Evolutionary conservation across 2,113 vertebrate species (phyloP).

Genomic region (Sardina pilchardus): DNA sequence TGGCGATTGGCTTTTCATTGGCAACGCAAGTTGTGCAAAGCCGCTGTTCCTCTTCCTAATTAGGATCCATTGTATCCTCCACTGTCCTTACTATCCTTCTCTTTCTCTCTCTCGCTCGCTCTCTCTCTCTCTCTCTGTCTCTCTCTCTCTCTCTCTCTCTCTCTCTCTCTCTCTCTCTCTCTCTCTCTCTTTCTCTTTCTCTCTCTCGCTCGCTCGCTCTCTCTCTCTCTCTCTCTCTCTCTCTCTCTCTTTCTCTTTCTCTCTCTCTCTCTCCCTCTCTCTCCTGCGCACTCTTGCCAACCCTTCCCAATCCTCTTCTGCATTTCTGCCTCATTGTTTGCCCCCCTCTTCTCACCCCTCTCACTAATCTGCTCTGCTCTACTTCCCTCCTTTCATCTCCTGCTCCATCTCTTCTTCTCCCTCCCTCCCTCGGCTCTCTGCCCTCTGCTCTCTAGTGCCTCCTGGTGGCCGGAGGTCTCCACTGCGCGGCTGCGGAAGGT

Average conservation of each 20-base stretch:
- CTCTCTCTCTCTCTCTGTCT: too few relatives aligned
- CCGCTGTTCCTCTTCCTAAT: neutral
- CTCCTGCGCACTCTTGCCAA: neutral
- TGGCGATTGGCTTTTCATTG: neutral
- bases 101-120: too few relatives aligned
- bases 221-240: neutral
- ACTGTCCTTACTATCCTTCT: neutral
- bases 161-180: neutral
- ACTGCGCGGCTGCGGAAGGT: neutral
- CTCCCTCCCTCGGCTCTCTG: neutral
- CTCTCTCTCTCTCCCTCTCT: neutral
- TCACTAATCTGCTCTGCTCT: constrained; percentile 18
- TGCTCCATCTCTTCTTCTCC: neutral
- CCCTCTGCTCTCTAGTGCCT: neutral
- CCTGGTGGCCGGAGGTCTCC: neutral
- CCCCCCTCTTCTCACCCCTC: neutral
- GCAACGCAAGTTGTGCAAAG: neutral
- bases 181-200: neutral
- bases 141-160: neutral
- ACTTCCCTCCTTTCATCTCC: neutral
- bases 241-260: neutral
- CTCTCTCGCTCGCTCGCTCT: neutral
- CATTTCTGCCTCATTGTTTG: neutral
- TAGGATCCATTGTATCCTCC: constrained; percentile 15
- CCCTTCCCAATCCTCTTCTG: neutral